These are phyloP conservation scores for Drosophila bocki DNA, from an alignment of 1,140 invertebrate genomes.

Conservation along the genomic window DNA sequence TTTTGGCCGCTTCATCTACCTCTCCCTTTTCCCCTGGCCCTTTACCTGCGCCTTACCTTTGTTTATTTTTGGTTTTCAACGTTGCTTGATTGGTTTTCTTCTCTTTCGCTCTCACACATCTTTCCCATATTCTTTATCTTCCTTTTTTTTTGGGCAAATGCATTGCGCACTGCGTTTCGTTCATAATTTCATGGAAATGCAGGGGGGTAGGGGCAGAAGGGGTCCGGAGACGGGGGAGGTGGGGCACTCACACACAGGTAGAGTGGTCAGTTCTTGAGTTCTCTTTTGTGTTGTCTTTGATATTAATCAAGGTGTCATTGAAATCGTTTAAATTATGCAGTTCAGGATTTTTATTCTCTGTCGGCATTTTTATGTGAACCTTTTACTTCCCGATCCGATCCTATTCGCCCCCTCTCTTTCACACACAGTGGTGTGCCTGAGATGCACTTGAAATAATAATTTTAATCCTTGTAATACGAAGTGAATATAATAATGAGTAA, in stretches of 20 bases:
- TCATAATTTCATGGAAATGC: constrained; percentile 81
- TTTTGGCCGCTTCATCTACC: constrained; percentile 28
- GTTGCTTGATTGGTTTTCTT: constrained; percentile 78
- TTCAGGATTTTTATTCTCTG: constrained; percentile 67
- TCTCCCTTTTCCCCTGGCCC: constrained; percentile 32
- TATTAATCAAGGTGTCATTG: constrained; percentile 85
- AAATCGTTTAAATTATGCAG: constrained; percentile 85
- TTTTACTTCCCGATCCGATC: constrained; percentile 36
- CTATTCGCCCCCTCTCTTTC: background rate
- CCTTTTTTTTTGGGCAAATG: constrained; percentile 65
- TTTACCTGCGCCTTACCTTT: constrained; percentile 74
- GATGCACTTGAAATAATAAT: constrained; percentile 15
- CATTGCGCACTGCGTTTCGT: constrained; percentile 73
- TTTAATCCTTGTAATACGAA: background rate
- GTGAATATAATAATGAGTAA: background rate
- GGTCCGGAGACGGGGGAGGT: background rate
- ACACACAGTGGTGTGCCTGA: background rate
- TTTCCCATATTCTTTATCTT: constrained; percentile 68
- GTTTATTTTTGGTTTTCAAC: constrained; percentile 82
- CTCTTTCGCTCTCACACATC: constrained; percentile 26
- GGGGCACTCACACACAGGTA: constrained; percentile 13
- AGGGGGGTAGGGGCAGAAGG: constrained; percentile 2
- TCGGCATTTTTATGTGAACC: constrained; percentile 71
- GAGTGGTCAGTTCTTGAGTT: constrained; percentile 52
- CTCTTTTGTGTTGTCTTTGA: constrained; percentile 69